A percentile compares a stretch with the other conserved stretches of the same genome.
These are phyloP conservation scores for Beris chalybata DNA, from an alignment of 2,888 invertebrate genomes.

Conservation along the genomic window DNA sequence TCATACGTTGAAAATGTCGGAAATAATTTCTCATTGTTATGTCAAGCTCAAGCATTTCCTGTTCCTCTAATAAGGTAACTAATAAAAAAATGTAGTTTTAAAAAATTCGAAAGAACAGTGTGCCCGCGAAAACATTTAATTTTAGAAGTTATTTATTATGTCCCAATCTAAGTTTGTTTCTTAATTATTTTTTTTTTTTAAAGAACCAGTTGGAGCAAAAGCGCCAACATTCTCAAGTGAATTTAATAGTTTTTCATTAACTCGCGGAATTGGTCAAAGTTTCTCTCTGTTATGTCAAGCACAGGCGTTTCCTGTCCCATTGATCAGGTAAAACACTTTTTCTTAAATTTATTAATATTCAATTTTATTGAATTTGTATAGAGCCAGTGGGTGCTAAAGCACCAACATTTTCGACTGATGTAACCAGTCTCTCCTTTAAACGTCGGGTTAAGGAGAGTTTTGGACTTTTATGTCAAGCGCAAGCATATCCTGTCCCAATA, in stretches of 20 bases:
- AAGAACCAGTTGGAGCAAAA: conserved; percentile 57
- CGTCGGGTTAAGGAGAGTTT: conserved; percentile 58
- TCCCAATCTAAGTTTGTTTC: too few species aligned
- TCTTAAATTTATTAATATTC: conserved; percentile 7
- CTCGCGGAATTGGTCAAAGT: conserved; percentile 49
- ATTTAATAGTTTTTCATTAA: conserved; percentile 51
- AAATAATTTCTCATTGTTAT: conserved; percentile 60
- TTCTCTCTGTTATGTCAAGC: conserved; percentile 60
- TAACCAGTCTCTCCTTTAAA: conserved; percentile 61
- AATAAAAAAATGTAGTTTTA: not conserved
- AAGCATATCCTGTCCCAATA: conserved; percentile 71
- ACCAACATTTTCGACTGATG: conserved; percentile 63
- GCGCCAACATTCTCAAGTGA: conserved; percentile 56
- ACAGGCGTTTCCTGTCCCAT: conserved; percentile 57
- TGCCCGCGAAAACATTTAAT: not conserved
- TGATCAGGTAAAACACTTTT: conserved; percentile 46
- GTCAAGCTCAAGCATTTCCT: conserved; percentile 66
- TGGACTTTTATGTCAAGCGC: conserved; percentile 68
- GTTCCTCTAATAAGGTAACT: conserved; percentile 67
- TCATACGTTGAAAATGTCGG: conserved; percentile 53
- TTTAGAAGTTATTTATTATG: not conserved
- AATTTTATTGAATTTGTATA: conserved; percentile 41
- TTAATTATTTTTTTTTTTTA: conserved; percentile 5
- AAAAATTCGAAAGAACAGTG: conserved; percentile 5
- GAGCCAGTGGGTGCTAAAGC: conserved; percentile 65